Evolutionary conservation across 2,113 vertebrate genomes (phyloP).

Genomic region (Nycticorax nycticorax): DNA sequence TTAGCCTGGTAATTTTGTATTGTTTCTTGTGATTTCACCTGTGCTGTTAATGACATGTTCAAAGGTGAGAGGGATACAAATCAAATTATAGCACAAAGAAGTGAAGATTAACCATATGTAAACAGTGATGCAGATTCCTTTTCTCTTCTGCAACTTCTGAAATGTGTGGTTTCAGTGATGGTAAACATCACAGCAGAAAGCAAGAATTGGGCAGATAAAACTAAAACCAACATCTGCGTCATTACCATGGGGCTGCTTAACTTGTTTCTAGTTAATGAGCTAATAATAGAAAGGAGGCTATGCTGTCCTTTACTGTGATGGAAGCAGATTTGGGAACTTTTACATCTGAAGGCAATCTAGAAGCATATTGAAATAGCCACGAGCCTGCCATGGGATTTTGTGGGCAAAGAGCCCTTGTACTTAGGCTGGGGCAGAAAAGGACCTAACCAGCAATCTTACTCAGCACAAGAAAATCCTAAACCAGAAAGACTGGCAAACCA

Average conservation of each 20-base stretch:
- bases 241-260: neutral
- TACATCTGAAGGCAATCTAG: neutral
- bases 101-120: neutral
- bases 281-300: neutral
- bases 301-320: neutral
- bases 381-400: neutral
- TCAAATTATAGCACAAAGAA: neutral
- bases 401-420: neutral
- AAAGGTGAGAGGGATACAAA: neutral
- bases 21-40: neutral
- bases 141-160: neutral
- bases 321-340: neutral
- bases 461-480: neutral
- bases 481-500: neutral
- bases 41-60: neutral
- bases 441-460: neutral
- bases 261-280: neutral
- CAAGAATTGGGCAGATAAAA: neutral
- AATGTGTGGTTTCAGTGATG: fast-evolving
- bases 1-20: neutral
- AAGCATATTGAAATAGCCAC: neutral
- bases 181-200: neutral
- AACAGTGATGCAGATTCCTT: neutral
- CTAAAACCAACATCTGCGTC: neutral
- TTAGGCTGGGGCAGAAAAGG: neutral